Base-by-base conservation (phyloP, 2,113 vertebrate species). In the Ploceus nigricollis region DNA sequence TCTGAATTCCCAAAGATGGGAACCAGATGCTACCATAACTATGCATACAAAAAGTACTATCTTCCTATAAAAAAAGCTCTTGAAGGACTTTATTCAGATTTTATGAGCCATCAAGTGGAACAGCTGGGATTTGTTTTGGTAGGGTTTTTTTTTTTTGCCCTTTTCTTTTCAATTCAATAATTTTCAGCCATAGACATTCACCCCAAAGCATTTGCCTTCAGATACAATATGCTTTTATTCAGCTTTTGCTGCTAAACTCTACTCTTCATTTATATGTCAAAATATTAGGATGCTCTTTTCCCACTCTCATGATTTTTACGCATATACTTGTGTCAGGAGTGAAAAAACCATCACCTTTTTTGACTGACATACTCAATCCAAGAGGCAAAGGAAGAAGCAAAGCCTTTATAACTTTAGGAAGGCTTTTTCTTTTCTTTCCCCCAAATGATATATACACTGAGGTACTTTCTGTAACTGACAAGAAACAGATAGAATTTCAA, bases 1-100 rank as follows among this genome's bases (percentile, higher is more conserved):
- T 63, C 48, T 66, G 39, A 78, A 89, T 86, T 95, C 88, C 88
- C 93, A 97, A 94, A 94, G 94, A 97, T 96, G 96, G 87, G 93
- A 98, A 96, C 86, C 97, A 98, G 95, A 98, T 97, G 97, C 91
- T 96, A 76, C 94, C 66, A 48, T 94, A 97, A 97, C 96, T 88
- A 93, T 28, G 9, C 69, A 91, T 37, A 81, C 47, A 90, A 90
- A 96, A 94, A 94, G 89, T 76, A 88, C 61, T 87, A 63, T 96
- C 93, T 93, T 69, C 30, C 89, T 89, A 94, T 89, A 88, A 95
- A 97, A 97, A 96, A 96, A 87, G 82, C n/a, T 80, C 96, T 96
- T 96, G 93, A 97, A 75, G 66, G 96, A 97, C 84, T 82, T 98
- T 90, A 96, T 73, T 28, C 77, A 82, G 85, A 86, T 70, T 97